phyloP scores from a whole-genome alignment of 2,888 invertebrate species.

The Nephrotoma flavescens region DNA sequence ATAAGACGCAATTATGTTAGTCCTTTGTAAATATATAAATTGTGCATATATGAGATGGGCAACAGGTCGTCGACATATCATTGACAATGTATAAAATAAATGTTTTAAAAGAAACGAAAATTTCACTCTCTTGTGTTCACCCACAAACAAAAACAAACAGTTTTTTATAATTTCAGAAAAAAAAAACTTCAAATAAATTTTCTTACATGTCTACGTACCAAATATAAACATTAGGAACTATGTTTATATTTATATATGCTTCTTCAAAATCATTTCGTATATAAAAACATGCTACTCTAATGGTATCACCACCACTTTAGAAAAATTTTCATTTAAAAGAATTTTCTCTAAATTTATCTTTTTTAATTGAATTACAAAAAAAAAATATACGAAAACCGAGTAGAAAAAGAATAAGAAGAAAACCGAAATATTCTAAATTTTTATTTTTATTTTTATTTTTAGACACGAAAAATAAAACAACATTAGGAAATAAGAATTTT shows the following conservation, averaged over 20 bases:
- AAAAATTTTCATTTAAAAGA: not conserved
- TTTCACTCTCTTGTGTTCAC: not conserved
- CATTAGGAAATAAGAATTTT: not conserved
- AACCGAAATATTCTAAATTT: not conserved
- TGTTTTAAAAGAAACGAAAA: not conserved
- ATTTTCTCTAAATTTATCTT: not conserved
- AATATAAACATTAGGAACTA: not conserved
- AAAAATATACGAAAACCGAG: not conserved
- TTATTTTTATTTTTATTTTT: not conserved
- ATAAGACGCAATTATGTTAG: not conserved
- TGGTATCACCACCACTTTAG: not conserved
- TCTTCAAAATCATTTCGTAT: not conserved
- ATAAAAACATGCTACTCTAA: not conserved
- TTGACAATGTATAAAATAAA: not conserved
- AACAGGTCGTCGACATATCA: not conserved
- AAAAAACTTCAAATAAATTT: not conserved
- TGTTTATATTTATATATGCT: not conserved
- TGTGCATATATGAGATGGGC: not conserved
- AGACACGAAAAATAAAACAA: not conserved
- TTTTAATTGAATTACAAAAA: not conserved
- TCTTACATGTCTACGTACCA: not conserved
- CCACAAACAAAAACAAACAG: not conserved
- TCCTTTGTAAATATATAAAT: not conserved
- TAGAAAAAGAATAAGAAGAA: not conserved
- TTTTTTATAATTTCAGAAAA: not conserved